phyloP scores from a whole-genome alignment of 2,797 vertebrate genomes.

The Oreochromis grahami region DNA sequence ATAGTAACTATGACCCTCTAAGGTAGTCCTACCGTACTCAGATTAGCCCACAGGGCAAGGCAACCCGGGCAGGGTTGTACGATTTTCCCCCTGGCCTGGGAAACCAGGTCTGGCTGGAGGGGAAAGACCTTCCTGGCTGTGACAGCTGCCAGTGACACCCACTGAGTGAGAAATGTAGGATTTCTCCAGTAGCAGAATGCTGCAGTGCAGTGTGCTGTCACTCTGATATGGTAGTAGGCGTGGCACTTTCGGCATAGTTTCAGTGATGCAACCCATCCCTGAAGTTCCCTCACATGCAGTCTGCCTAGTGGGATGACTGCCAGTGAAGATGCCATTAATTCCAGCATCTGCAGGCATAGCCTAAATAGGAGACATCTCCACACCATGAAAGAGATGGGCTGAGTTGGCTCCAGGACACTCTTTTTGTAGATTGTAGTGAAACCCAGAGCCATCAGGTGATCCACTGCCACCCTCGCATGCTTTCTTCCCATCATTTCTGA shows the following conservation, averaged over 20 bases:
- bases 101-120: neutral
- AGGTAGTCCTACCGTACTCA: neutral
- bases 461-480: neutral
- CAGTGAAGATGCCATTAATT: neutral
- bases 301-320: neutral
- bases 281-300: neutral
- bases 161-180: neutral
- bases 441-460: neutral
- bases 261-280: neutral
- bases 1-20: neutral
- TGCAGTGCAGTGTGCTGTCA: neutral
- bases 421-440: neutral
- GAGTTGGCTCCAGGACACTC: neutral
- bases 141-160: neutral
- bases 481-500: no score
- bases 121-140: neutral
- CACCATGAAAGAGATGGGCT: neutral
- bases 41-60: neutral
- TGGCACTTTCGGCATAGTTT: neutral
- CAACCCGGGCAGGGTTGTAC: neutral
- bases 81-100: neutral
- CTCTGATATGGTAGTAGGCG: neutral
- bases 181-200: neutral
- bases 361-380: neutral
- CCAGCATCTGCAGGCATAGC: accelerated